These are phyloP conservation scores for Sciurus niger DNA, from an alignment of 2,113 vertebrate species.

Conservation along the genomic window DNA sequence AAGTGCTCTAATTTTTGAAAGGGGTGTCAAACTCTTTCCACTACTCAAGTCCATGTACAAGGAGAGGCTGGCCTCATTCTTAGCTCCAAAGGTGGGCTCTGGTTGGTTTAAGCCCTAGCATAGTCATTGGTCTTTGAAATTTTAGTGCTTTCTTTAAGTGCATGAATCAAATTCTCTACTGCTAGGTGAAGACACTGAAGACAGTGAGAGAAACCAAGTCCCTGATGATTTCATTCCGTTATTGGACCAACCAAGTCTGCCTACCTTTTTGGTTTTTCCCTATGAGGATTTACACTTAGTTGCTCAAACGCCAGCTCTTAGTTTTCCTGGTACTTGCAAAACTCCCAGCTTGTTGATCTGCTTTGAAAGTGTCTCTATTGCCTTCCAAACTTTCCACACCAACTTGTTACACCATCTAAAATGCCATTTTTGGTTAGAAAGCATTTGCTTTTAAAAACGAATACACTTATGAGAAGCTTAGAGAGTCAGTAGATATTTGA, in stretches of 20 bases:
- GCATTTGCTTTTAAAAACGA: constrained; percentile 44
- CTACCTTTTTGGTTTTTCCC: not conserved
- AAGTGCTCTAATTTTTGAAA: not conserved
- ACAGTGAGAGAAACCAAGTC: not conserved
- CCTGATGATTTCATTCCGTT: not conserved
- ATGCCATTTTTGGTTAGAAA: constrained; percentile 43
- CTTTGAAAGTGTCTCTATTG: not conserved
- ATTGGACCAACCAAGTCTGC: not conserved
- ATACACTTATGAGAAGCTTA: not conserved
- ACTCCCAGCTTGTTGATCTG: not conserved
- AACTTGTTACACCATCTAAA: not conserved
- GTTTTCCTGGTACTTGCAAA: not conserved
- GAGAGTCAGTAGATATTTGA: not conserved
- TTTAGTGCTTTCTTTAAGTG: not conserved
- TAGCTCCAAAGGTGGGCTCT: not conserved
- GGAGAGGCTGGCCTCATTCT: not conserved
- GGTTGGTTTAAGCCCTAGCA: not conserved
- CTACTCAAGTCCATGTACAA: not conserved
- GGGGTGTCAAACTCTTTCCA: not conserved
- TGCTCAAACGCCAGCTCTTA: not conserved
- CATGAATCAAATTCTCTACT: not conserved
- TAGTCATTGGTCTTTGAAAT: not conserved
- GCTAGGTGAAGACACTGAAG: not conserved
- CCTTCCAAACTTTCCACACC: not conserved
- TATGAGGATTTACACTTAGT: not conserved